Evolutionary conservation across 2,797 vertebrate genomes (phyloP).

Genomic region (Anas flavirostris): DNA sequence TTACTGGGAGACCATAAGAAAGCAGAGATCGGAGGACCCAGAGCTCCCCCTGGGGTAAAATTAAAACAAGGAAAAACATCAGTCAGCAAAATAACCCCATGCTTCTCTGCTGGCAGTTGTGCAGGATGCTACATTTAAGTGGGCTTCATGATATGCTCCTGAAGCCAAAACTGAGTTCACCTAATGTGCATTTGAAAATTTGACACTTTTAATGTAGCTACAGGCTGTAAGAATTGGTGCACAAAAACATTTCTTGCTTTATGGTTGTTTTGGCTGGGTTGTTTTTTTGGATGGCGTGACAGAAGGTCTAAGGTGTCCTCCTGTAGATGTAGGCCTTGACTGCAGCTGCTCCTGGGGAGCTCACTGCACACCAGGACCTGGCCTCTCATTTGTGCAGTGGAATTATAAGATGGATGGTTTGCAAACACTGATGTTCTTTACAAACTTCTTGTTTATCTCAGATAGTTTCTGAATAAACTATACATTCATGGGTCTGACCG

Average conservation of each 20-base stretch:
- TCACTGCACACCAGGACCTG: neutral
- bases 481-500: neutral
- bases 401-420: neutral
- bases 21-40: neutral
- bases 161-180: neutral
- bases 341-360: neutral
- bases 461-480: neutral
- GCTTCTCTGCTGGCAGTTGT: neutral
- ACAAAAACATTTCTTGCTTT: neutral
- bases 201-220: neutral
- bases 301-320: neutral
- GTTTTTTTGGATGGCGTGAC: neutral
- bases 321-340: neutral
- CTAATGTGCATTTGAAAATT: neutral
- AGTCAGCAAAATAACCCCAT: neutral
- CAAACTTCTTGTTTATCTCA: neutral
- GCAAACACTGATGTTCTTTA: neutral
- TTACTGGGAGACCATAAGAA: neutral
- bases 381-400: accelerated
- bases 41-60: neutral
- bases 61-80: neutral
- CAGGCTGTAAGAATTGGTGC: neutral
- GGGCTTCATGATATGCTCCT: neutral
- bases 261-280: neutral
- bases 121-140: neutral